Percentiles rank a stretch among this genome's conserved stretches.
Conservation (phyloP, 2,113 vertebrate genomes). For the Eudyptes chrysolophus region DNA sequence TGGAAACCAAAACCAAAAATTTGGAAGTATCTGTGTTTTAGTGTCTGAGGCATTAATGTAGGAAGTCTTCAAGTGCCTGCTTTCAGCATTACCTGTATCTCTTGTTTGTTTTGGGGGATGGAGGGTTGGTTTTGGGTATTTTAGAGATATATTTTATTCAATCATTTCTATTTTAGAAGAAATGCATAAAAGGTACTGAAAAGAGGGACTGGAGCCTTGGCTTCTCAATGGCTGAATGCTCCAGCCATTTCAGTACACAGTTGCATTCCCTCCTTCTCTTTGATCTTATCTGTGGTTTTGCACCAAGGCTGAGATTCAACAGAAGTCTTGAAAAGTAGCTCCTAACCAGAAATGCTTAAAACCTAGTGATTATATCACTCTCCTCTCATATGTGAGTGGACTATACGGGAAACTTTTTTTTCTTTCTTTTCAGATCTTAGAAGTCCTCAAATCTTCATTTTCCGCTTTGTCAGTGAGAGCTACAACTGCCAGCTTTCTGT, state of each 20-base stretch:
- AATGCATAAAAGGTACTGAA: not conserved
- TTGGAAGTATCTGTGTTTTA: not conserved
- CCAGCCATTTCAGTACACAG: not conserved
- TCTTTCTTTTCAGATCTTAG: not conserved
- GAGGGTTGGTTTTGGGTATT: not conserved
- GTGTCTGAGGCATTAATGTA: not conserved
- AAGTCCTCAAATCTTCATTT: not conserved
- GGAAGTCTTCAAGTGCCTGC: not conserved
- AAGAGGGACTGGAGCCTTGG: not conserved
- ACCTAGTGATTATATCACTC: not conserved
- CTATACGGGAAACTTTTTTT: not conserved
- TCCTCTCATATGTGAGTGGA: not conserved
- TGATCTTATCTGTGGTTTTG: not conserved
- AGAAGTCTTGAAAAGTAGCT: not conserved
- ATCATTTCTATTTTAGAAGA: not conserved
- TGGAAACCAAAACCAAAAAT: not conserved
- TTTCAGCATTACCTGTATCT: not conserved
- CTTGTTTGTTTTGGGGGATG: not conserved
- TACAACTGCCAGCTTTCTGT: not conserved
- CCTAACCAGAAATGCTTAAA: not conserved
- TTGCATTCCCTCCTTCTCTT: not conserved
- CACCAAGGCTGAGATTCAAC: not conserved
- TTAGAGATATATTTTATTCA: not conserved
- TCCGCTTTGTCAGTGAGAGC: not conserved
- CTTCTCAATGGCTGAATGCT: not conserved